Evolutionary conservation across 2,888 invertebrate species (phyloP), one percentile per base, ranked within the genome.

Genomic region (Hydropsyche betteni): DNA sequence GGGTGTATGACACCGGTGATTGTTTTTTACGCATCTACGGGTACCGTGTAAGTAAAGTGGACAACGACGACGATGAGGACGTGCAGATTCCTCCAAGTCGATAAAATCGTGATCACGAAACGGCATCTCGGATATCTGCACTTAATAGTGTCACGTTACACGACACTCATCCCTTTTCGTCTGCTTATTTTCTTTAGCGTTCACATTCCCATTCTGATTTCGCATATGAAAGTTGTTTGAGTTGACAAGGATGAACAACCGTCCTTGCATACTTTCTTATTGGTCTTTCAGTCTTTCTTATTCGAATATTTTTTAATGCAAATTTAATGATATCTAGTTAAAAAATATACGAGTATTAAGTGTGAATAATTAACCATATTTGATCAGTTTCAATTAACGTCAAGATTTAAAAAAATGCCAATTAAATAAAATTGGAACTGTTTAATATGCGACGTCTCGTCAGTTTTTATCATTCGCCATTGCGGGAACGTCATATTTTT

Each of bases 71-170:
- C 74, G 68, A 24, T 14, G 24, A 75, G 68, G 74, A 73, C 75
- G 75, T 74, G 70, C 70, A 73, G 73, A 70, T 69, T 74, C 69
- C 53, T 72, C 44, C 44, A 44, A 38, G n/a, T 70, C 69, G 79
- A 77, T 79, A 76, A 76, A 76, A 64, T 79, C 77, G 79, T 79
- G 79, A 79, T 79, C 79, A 76, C 76, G 77, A 74, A 79, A 76
- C 64, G 68, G 75, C 76, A 79, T 79, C 77, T 79, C 61, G 75
- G 75, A 79, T 77, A 79, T 79, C 77, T 76, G 69, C 61, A 64
- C 76, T 73, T 79, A 79, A 79, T 77, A 76, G 79, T 73, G 77
- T 74, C 77, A 79, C 77, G 77, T 76, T 52, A 34, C 64, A 68
- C 52, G 44, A n/a, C 44, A 33, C 68, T 68, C 64, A 34, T 69